Evolutionary conservation across 2,113 vertebrate genomes (phyloP), one percentile per base, ranked within the genome.

Genomic region (Phasianus colchicus): DNA sequence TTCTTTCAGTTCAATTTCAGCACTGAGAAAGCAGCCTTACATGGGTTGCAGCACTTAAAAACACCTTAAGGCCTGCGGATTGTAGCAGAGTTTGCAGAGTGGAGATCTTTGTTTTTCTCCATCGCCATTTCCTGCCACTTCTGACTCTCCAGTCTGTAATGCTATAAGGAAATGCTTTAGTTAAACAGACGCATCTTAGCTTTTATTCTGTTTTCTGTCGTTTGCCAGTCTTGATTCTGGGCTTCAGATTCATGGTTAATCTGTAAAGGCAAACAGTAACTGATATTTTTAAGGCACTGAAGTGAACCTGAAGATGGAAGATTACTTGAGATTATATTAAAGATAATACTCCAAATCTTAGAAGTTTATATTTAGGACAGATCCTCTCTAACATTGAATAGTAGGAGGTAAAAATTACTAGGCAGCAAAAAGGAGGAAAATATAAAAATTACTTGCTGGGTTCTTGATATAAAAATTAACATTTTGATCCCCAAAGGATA

Each of bases 121-220:
- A 1, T 38, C 42, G 16, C 38, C 57, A 45, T 61, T 89, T 80
- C 22, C 63, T 63, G 70, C 42, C 30, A 14, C 19, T 54, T 92
- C 7, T 36, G 4, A 83, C 43, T 70, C 40, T 50, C 55, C 48
- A 18, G 8, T 10, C 57, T 83, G 32, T 40, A 82, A 7, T 15
- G 3, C 7, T 63, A 32, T 79, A 67, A 82, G 55, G 73, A 85
- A 85, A 80, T 14, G 30, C 79, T 86, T 64, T 2, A 64, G 55
- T 60, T 60, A 71, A 86, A 86, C 15, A 43, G 83, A 25, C 24
- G 64, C 45, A 38, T 73, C 27, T 73, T 34, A 29, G 8, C 25
- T 78, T 79, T 27, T 89, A 72, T 64, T 83, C 43, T 66, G 20
- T 78, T 89, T 96, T 89, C 64, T 83, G 32, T 77, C n/a, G 75